Conservation (phyloP, 1,140 invertebrate genomes). For the Chelonus insularis region DNA sequence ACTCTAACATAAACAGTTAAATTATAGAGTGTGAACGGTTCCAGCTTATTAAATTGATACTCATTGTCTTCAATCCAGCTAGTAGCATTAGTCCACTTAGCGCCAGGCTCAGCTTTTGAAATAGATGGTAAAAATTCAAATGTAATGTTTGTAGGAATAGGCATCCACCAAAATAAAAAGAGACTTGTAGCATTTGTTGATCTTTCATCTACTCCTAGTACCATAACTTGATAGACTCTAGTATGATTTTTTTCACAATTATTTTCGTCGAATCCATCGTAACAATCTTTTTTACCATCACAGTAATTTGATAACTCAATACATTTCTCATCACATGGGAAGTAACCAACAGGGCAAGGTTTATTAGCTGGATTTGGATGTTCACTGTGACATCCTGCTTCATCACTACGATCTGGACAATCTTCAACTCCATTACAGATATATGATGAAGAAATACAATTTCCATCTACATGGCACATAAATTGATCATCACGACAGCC, state of each 20-base stretch:
- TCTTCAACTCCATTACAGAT: conserved; percentile 73
- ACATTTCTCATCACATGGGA: conserved; percentile 69
- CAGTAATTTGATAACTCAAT: conserved; percentile 65
- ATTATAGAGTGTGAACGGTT: conserved; percentile 75
- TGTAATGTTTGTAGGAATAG: conserved; percentile 46
- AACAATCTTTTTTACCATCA: conserved; percentile 70
- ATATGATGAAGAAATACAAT: conserved; percentile 66
- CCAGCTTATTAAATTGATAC: conserved; percentile 67
- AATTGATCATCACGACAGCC: conserved; percentile 64
- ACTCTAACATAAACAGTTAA: conserved; percentile 74
- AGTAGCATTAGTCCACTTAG: conserved; percentile 63
- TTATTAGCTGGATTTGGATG: conserved; percentile 47
- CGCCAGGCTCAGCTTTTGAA: conserved; percentile 35
- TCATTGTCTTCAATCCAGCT: conserved; percentile 61
- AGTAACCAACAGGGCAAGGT: conserved; percentile 63
- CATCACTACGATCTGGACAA: conserved; percentile 82
- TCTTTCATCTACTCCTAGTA: conserved; percentile 61
- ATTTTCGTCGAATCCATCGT: conserved; percentile 73
- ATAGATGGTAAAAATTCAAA: conserved; percentile 69
- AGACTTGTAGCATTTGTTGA: conserved; percentile 59
- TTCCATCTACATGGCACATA: conserved; percentile 70
- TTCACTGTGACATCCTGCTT: conserved; percentile 60
- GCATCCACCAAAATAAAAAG: conserved; percentile 64
- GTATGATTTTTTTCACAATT: conserved; percentile 62
- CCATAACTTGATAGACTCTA: conserved; percentile 60